Evolutionary conservation across 2,797 vertebrate genomes (phyloP).

Genomic region (Lycodopsis pacificus): DNA sequence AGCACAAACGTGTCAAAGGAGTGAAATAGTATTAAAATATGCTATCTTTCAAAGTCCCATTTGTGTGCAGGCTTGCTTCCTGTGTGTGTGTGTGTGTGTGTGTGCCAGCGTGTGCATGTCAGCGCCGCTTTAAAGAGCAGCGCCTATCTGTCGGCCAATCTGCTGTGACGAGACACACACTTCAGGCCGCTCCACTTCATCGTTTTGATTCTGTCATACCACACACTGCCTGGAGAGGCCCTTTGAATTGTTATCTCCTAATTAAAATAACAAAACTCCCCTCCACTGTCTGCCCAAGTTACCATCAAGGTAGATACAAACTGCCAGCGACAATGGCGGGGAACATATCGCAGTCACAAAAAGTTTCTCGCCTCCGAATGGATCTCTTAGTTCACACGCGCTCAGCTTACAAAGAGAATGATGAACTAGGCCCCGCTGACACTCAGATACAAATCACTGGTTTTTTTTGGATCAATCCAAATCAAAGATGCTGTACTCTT

Average conservation of each 20-base stretch:
- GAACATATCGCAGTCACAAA: slow-evolving; percentile 73
- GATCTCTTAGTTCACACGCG: slow-evolving; percentile 68
- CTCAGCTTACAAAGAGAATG: slow-evolving; percentile 75
- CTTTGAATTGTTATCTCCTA: slow-evolving; percentile 89
- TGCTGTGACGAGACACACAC: slow-evolving; percentile 81
- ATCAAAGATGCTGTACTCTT: slow-evolving; percentile 63
- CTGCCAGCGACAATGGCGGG: slow-evolving; percentile 77
- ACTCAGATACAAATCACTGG: slow-evolving; percentile 70
- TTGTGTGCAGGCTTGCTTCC: slow-evolving; percentile 58
- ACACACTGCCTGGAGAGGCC: slow-evolving; percentile 86
- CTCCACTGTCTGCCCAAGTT: slow-evolving; percentile 82
- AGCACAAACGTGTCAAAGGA: slow-evolving; percentile 74
- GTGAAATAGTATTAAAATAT: slow-evolving; percentile 77
- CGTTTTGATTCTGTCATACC: slow-evolving; percentile 87
- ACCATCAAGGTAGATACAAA: slow-evolving; percentile 86
- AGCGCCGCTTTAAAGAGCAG: slow-evolving; percentile 80
- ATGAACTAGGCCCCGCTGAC: slow-evolving; percentile 51
- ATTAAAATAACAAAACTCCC: slow-evolving; percentile 89
- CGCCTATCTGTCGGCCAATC: slow-evolving; percentile 83
- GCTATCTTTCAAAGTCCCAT: slow-evolving; percentile 71
- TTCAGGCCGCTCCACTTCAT: slow-evolving; percentile 83
- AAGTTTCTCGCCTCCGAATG: slow-evolving; percentile 70
- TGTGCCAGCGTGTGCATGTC: slow-evolving; percentile 53
- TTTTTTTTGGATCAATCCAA: slow-evolving; percentile 66
- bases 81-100: slow-evolving; percentile 28